Percentiles rank a stretch among this genome's conserved stretches.
Evolutionary conservation across 2,113 vertebrate species (phyloP).

Genomic region (Pogona vitticeps): DNA sequence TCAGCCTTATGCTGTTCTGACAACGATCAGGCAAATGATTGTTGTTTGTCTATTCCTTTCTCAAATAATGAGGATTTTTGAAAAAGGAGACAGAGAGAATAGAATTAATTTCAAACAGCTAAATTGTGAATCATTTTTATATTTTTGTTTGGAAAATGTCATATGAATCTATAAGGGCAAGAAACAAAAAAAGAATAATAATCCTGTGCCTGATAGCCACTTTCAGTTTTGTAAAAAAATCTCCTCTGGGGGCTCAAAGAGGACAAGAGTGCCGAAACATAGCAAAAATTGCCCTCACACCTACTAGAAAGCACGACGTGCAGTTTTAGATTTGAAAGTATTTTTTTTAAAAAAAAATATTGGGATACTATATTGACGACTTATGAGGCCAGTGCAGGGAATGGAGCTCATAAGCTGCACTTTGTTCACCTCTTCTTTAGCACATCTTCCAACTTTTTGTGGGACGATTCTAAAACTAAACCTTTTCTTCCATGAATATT

Average conservation of each 20-base stretch:
- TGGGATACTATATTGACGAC: not conserved
- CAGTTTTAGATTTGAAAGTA: not conserved
- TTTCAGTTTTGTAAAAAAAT: no score
- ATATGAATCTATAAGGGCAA: not conserved
- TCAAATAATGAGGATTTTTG: not conserved
- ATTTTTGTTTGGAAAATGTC: not conserved
- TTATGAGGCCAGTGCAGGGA: no score
- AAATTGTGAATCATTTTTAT: not conserved
- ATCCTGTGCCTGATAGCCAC: no score
- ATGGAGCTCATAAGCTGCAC: not conserved
- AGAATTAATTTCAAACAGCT: not conserved
- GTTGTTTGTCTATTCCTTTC: not conserved
- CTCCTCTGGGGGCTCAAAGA: no score
- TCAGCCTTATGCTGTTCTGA: not conserved
- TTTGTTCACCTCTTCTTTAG: no score
- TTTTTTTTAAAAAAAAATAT: not conserved
- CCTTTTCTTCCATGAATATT: not conserved
- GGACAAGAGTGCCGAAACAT: no score
- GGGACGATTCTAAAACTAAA: not conserved
- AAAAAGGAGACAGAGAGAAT: not conserved
- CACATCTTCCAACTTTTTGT: not conserved
- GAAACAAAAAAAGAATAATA: no score
- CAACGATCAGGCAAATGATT: not conserved
- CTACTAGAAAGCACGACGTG: no score
- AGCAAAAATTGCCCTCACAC: no score